Conservation (phyloP, 53 echinoderm and acorn worm genomes). For the Stichopus horrens region DNA sequence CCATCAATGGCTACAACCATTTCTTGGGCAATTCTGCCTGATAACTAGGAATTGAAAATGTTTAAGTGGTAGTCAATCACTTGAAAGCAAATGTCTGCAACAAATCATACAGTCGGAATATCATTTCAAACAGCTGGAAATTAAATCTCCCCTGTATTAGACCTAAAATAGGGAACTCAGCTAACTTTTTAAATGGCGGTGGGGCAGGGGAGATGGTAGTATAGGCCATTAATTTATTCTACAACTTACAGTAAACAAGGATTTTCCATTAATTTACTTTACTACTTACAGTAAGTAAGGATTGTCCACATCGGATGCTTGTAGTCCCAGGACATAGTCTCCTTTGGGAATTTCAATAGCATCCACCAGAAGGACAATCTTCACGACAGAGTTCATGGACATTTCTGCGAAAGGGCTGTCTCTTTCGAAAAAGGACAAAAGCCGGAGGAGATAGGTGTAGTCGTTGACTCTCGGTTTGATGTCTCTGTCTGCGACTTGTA, state of each 20-base stretch:
- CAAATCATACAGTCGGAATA: too few species aligned
- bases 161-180: too few species aligned
- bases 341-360: conserved; percentile 40
- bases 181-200: too few species aligned
- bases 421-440: conserved; percentile 15
- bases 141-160: too few species aligned
- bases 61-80: too few species aligned
- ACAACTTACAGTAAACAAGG: not conserved
- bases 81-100: too few species aligned
- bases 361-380: conserved; percentile 51
- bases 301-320: conserved; percentile 53
- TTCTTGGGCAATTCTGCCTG: too few species aligned
- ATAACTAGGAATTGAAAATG: too few species aligned
- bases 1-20: too few species aligned
- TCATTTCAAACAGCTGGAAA: too few species aligned
- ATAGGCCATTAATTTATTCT: too few species aligned
- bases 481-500: conserved; percentile 50
- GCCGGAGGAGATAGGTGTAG: conserved; percentile 10
- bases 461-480: conserved; percentile 11
- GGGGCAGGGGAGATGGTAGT: too few species aligned
- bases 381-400: conserved; percentile 42
- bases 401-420: conserved; percentile 33
- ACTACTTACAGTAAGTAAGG: conserved; percentile 47
- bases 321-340: conserved; percentile 55
- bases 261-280: not conserved